Evolutionary conservation across 2,797 vertebrate species (phyloP), one percentile per base, ranked within the genome.

Genomic region (Acrossocheilus wenchowensis): DNA sequence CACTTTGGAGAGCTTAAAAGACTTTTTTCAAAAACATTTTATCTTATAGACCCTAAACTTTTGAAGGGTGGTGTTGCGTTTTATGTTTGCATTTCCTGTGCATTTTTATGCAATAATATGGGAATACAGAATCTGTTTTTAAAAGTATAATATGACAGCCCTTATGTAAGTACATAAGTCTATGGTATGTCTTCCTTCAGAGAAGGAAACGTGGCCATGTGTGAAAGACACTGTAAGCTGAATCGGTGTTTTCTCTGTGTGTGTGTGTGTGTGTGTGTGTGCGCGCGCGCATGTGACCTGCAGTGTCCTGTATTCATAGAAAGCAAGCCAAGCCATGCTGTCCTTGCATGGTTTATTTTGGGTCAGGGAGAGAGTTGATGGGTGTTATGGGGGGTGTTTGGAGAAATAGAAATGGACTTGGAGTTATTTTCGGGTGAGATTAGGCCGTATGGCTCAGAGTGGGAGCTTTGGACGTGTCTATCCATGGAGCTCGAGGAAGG

Each of bases 371-470:
- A 68, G 21, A 68, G 64, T 54, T n/a, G 79, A 54, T 26, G n/a
- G 85, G 78, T 45, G 81, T 72, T 68, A 69, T 36, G 57, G 21
- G 64, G 66, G 15, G 62, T 62, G 69, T 81, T 62, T 12, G 36
- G 48, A 57, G 54, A 62, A 81, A 62, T 9, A 39, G 30, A 50
- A 62, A 79, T 5, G 17, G n/a, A 34, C 39, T 39, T n/a, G 3
- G 23, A 52, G 74, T 75, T 81, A 86, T 82, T 86, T 82, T 86
- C 2, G 62, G 48, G 39, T 60, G 21, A 85, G 84, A 79, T 66
- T 41, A 78, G 34, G 36, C 34, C 14, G 30, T 52, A 34, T 43
- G 60, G 78, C 43, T 78, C 74, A 4, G 60, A 69, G 75, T 78
- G 19, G 72, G n/a, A 74, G 54, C 36, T 85, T 78, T 52, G 34